Evolutionary conservation across 1,140 invertebrate genomes (phyloP), one percentile per base, ranked within the genome.

Genomic region (Apocrypta bakeri): DNA sequence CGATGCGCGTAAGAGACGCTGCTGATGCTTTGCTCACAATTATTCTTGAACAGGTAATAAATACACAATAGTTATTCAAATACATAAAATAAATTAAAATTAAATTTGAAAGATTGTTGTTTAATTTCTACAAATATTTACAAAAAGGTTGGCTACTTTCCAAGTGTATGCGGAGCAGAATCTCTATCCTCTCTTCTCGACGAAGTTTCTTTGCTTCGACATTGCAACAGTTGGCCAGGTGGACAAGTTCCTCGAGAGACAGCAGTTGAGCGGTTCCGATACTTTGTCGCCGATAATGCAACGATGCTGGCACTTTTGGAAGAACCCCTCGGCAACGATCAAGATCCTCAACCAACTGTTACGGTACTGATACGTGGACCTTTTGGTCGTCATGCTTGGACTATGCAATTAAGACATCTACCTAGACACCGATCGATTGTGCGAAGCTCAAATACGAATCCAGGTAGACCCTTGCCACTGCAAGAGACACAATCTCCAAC

Each of bases 331-430:
- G 97, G 96, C 4, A 96, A 96, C 86, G 95, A 96, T 90, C 95
- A 94, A 77, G 95, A 96, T 90, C 95, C 95, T 14, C 95, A 96
- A 86, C 95, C 95, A 8, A 96, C 95, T 0, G 93, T 96, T 8
- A 95, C 95, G 86, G 95, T 98, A 29, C 92, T 99, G 33, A 96
- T 99, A 72, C 94, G 98, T 29, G 96, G 97, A 31, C 96, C 97
- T 0, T 99, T 98, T 92, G 98, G 98, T 0, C 94, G 98, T 25
- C 97, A 98, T 92, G 97, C 97, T 9, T 99, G 98, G 98, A 97
- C 96, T 0, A 95, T 99, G 94, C 96, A 98, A 88, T 91, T 97
- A 61, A 92, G 97, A 24, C 96, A 98, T 90, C 91, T 97, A 79
- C 96, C 97, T 3, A 93, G 96, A 71, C 95, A 96, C 87, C 95